Conservation (phyloP, 2,888 invertebrate genomes). For the Eupelmus urozonus region DNA sequence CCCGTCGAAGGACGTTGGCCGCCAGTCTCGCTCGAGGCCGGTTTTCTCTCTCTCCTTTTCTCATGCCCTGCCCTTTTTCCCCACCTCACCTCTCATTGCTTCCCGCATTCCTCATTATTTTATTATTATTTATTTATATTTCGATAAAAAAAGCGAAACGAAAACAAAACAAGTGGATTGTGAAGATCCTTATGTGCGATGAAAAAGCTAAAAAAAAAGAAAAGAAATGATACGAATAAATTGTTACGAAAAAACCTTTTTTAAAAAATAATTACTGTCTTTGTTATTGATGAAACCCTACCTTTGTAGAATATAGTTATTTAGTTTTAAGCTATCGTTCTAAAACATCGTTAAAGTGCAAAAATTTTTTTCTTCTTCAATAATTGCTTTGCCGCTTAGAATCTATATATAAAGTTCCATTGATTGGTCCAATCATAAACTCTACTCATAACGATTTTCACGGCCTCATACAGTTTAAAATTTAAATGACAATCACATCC, state of each 20-base stretch:
- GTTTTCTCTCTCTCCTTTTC: background rate
- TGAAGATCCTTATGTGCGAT: conserved; percentile 35
- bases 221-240: conserved; percentile 69
- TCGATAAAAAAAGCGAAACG: conserved; percentile 20
- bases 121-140: conserved; percentile 47
- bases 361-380: no score
- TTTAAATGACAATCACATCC: no score
- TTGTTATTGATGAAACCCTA: conserved; percentile 1
- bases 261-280: conserved; percentile 53
- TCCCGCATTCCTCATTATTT: background rate
- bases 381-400: no score
- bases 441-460: no score
- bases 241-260: conserved; percentile 74
- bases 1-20: conserved; percentile 8
- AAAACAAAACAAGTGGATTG: conserved; percentile 39
- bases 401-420: no score
- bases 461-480: no score
- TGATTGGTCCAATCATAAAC: no score
- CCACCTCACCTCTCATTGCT: background rate
- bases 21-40: conserved; percentile 55
- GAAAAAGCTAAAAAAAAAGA: conserved; percentile 61
- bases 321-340: no score
- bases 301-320: no score
- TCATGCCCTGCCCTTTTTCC: no score
- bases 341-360: no score